Evolutionary conservation across 2,797 vertebrate genomes (phyloP).

Genomic region (Coccyzus lansbergi): DNA sequence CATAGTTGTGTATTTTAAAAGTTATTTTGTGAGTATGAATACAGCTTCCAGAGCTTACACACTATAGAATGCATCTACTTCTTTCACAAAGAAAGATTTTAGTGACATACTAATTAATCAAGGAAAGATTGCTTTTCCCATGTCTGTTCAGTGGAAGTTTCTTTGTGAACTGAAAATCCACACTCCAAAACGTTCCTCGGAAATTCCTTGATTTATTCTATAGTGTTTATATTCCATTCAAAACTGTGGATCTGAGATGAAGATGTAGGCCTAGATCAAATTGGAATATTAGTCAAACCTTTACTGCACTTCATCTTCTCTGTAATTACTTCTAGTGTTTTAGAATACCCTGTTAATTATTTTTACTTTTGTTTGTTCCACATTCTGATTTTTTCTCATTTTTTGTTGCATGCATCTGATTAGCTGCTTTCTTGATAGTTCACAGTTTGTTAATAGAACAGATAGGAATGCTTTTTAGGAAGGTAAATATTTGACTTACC

Average conservation of each 20-base stretch:
- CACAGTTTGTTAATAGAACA: background rate
- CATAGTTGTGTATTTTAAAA: background rate
- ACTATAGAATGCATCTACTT: background rate
- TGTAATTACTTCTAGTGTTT: background rate
- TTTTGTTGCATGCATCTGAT: background rate
- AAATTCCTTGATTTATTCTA: background rate
- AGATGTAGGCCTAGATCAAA: background rate
- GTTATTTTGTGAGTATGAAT: background rate
- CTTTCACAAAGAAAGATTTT: background rate
- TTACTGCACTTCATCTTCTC: background rate
- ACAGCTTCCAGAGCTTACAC: background rate
- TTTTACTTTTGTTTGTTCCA: background rate
- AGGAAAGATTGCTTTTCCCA: background rate
- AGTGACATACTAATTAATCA: background rate
- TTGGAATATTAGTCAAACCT: background rate
- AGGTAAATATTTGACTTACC: constrained; percentile 78
- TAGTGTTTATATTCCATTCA: background rate
- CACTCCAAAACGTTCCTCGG: background rate
- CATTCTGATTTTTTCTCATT: background rate
- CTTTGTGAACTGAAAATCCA: background rate
- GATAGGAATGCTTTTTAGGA: background rate
- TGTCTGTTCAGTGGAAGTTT: background rate
- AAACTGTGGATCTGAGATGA: background rate
- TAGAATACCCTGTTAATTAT: background rate
- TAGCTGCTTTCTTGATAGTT: background rate